Percentiles rank a stretch among this genome's conserved stretches.
Conservation (phyloP, 2,797 vertebrate genomes). For the Phaenicophaeus curvirostris region DNA sequence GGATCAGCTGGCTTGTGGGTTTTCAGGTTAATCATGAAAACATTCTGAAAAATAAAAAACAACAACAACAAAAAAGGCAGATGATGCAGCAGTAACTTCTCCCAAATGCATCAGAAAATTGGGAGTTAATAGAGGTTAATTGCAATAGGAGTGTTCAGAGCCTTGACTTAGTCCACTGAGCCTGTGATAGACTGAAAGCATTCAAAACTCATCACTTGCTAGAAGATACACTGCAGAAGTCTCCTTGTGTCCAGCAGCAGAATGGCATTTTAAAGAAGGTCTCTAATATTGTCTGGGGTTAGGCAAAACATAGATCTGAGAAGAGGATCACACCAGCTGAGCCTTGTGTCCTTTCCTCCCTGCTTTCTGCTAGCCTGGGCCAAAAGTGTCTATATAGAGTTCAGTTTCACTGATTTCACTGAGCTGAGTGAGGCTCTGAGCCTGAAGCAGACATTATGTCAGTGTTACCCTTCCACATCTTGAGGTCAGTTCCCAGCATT, state of each 20-base stretch:
- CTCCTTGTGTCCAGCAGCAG: neutral
- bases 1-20: neutral
- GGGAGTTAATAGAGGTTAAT: neutral
- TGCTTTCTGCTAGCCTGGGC: neutral
- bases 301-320: neutral
- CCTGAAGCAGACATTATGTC: neutral
- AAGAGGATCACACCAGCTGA: neutral
- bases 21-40: neutral
- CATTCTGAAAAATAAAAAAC: neutral
- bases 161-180: neutral
- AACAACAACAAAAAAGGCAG: neutral
- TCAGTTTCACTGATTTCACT: neutral
- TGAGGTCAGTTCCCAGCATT: neutral
- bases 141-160: neutral
- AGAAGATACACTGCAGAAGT: neutral
- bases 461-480: neutral
- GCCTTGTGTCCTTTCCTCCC: rapidly evolving
- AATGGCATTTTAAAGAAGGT: neutral
- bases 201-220: neutral
- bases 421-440: neutral
- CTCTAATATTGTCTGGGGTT: no score
- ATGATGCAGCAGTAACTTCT: neutral
- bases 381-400: neutral
- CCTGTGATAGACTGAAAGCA: neutral
- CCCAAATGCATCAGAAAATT: neutral